phyloP scores from a whole-genome alignment of 2,113 vertebrate genomes.

The Laticauda laticaudata region DNA sequence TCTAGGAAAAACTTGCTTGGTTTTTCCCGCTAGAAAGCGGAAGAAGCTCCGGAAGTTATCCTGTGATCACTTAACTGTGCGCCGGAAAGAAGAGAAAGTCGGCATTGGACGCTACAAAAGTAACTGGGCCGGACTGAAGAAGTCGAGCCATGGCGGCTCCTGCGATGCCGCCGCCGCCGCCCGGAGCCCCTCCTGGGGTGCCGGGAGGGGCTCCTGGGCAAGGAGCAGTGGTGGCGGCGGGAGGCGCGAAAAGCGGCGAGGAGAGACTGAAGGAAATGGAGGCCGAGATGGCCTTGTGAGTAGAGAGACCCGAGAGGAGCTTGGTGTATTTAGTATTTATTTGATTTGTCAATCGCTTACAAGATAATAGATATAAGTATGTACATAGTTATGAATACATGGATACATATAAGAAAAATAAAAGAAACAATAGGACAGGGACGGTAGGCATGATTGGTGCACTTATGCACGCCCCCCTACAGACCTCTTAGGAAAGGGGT shows the following conservation, averaged over 20 bases:
- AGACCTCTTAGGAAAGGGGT: too few relatives aligned
- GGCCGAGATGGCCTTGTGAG: constrained; percentile 95
- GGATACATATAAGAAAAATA: too few relatives aligned
- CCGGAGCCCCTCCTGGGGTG: constrained; percentile 43
- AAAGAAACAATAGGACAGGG: too few relatives aligned
- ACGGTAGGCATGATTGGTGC: too few relatives aligned
- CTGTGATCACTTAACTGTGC: background rate
- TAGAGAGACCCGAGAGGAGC: constrained; percentile 32
- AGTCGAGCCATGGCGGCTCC: constrained; percentile 5
- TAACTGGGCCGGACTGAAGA: background rate
- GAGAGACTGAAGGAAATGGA: constrained; percentile 93
- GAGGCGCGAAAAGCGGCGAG: constrained; percentile 79
- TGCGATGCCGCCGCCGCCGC: constrained; percentile 48
- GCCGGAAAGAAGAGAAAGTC: background rate
- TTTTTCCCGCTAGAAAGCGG: background rate
- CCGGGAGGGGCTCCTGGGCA: constrained; percentile 26
- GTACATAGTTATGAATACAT: too few relatives aligned
- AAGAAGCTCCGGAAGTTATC: background rate
- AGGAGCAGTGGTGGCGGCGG: constrained; percentile 33
- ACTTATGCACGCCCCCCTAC: too few relatives aligned
- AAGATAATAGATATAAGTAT: too few relatives aligned
- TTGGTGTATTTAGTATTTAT: background rate
- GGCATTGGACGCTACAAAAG: accelerated
- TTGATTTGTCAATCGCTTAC: too few relatives aligned
- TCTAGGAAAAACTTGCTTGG: background rate